phyloP scores from a whole-genome alignment of 2,113 vertebrate genomes.

The Pollachius pollachius region DNA sequence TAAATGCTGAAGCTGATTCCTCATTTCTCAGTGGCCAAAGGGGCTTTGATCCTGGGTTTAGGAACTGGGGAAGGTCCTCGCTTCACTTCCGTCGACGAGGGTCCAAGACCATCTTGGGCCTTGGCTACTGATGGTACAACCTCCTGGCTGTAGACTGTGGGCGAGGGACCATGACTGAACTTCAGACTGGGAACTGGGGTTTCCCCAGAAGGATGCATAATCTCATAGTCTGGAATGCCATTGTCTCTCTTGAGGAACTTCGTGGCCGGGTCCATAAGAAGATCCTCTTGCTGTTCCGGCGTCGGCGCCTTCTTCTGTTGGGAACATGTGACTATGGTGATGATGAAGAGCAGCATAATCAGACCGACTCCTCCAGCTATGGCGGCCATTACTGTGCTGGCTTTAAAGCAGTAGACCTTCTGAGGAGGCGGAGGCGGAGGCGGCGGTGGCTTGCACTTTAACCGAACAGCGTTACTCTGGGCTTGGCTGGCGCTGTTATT shows the following conservation, averaged over 20 bases:
- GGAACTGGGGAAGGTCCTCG: slow-evolving; percentile 54
- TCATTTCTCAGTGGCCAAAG: slow-evolving; percentile 27
- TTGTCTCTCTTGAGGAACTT: not conserved
- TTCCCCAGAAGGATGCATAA: slow-evolving; percentile 20
- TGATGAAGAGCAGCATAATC: slow-evolving; percentile 43
- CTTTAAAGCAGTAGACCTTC: not conserved
- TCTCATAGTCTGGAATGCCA: slow-evolving; percentile 36
- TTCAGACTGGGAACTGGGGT: not conserved
- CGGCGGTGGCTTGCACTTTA: slow-evolving; percentile 17
- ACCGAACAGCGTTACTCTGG: slow-evolving; percentile 36
- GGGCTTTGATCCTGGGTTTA: slow-evolving; percentile 55
- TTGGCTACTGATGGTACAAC: slow-evolving; percentile 18
- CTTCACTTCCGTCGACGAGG: not conserved
- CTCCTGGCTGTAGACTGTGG: slow-evolving; percentile 1
- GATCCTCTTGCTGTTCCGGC: not conserved
- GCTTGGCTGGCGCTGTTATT: slow-evolving; percentile 45
- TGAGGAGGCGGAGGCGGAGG: not conserved
- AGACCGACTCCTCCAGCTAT: slow-evolving; percentile 35
- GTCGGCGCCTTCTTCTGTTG: slow-evolving; percentile 4
- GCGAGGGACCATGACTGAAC: slow-evolving; percentile 8
- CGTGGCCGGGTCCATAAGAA: slow-evolving; percentile 32
- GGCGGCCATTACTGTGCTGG: slow-evolving; percentile 5
- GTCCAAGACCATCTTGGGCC: slow-evolving; percentile 1
- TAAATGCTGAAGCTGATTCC: not conserved
- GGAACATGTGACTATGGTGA: slow-evolving; percentile 16